phyloP scores from a whole-genome alignment of 2,888 invertebrate genomes.

The Hyles lineata region DNA sequence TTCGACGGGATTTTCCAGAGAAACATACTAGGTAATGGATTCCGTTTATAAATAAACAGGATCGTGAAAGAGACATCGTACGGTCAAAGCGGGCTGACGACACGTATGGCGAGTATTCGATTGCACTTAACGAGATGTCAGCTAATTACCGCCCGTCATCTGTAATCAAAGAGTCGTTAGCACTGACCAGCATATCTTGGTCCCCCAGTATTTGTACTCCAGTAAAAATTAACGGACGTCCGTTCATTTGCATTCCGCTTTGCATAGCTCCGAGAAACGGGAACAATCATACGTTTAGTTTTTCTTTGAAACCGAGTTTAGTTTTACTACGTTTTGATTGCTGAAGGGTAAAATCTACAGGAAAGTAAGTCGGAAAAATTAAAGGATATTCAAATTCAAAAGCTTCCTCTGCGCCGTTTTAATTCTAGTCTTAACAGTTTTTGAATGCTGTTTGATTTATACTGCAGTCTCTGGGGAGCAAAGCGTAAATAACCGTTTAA shows the following conservation, averaged over 20 bases:
- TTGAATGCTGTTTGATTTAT: not conserved
- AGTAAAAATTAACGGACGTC: conserved; percentile 12
- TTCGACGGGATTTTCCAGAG: not conserved
- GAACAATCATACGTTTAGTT: conserved; percentile 24
- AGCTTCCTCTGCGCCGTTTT: not conserved
- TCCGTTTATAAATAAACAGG: not conserved
- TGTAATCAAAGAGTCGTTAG: conserved; percentile 40
- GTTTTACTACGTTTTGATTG: conserved; percentile 20
- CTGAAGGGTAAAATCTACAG: conserved; percentile 22
- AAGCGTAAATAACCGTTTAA: not conserved
- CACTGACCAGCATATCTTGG: conserved; percentile 7
- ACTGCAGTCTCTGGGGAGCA: not conserved
- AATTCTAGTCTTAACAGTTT: conserved; percentile 9
- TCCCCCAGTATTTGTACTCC: not conserved
- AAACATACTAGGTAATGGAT: not conserved
- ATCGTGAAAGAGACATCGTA: conserved; percentile 7
- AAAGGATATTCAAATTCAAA: conserved; percentile 15
- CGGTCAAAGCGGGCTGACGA: conserved; percentile 1
- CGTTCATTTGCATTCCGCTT: conserved; percentile 11
- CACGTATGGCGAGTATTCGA: conserved; percentile 24
- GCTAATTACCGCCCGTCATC: conserved; percentile 34
- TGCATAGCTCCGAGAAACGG: conserved; percentile 20
- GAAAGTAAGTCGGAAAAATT: conserved; percentile 11
- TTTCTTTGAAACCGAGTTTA: conserved; percentile 26
- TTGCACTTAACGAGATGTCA: conserved; percentile 33